These are phyloP conservation scores for Pithys albifrons DNA, from an alignment of 2,113 vertebrate species.

Conservation along the genomic window DNA sequence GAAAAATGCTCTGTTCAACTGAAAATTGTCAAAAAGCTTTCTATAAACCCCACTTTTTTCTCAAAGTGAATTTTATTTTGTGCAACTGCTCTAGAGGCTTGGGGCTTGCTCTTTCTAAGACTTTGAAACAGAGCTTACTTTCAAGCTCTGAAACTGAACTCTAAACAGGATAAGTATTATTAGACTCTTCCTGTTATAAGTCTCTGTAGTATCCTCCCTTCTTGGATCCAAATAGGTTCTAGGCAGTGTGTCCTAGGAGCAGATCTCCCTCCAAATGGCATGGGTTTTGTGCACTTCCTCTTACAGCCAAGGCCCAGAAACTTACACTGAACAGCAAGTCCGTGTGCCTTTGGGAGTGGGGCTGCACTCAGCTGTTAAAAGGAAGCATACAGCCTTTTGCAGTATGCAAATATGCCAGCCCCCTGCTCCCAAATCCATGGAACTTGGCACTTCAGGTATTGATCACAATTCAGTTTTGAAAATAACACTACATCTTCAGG, in stretches of 20 bases:
- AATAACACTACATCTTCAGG: slow-evolving; percentile 77
- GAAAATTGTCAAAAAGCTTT: slow-evolving; percentile 33
- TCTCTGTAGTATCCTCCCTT: slow-evolving; percentile 39
- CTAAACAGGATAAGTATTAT: slow-evolving; percentile 60
- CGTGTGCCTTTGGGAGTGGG: slow-evolving; percentile 15
- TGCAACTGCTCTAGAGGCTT: slow-evolving; percentile 27
- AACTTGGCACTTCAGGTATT: slow-evolving; percentile 76
- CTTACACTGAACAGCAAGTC: slow-evolving; percentile 13
- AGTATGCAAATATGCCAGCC: slow-evolving; percentile 66
- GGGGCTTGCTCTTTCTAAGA: slow-evolving; percentile 39
- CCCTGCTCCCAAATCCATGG: slow-evolving; percentile 49
- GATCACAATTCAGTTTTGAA: slow-evolving; percentile 75
- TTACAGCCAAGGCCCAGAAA: slow-evolving; percentile 29
- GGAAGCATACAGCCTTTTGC: slow-evolving; percentile 17
- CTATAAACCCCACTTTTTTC: neutral
- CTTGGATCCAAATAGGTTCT: slow-evolving; percentile 35
- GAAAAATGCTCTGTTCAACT: neutral
- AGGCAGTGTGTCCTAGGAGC: slow-evolving; percentile 54
- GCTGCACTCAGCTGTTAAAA: slow-evolving; percentile 11
- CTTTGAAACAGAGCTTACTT: slow-evolving; percentile 31
- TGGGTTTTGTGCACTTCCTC: slow-evolving; percentile 35
- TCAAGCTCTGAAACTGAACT: slow-evolving; percentile 38
- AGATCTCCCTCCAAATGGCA: neutral
- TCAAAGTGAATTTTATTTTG: slow-evolving; percentile 6
- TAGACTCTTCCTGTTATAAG: slow-evolving; percentile 52